Conservation (phyloP, 2,797 vertebrate species). For the Scleropages formosus region DNA sequence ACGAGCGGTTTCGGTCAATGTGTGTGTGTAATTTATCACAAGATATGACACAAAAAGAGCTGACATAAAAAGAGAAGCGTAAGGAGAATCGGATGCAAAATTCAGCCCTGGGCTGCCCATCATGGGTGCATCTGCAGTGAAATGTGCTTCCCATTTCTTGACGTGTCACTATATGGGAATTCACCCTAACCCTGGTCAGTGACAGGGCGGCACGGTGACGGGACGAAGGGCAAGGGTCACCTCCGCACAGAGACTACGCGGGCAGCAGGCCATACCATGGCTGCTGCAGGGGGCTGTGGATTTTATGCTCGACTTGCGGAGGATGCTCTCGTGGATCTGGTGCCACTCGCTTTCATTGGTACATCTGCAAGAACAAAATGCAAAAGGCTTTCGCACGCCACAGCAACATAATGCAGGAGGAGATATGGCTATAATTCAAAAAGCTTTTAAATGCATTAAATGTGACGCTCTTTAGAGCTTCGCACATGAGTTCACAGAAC, state of each 20-base stretch:
- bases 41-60: neutral
- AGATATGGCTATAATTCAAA: neutral
- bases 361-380: constrained; percentile 69
- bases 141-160: neutral
- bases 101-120: neutral
- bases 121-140: neutral
- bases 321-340: constrained; percentile 93
- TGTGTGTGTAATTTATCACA: constrained; percentile 9
- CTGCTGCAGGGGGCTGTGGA: constrained; percentile 89
- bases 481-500: neutral
- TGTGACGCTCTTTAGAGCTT: neutral
- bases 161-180: too few species aligned
- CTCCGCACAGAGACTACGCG: too few species aligned
- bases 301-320: constrained; percentile 92
- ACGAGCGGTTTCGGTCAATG: too few species aligned
- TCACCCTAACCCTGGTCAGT: neutral
- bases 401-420: neutral
- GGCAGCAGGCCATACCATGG: constrained; percentile 67
- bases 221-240: neutral
- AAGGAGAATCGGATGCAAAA: neutral
- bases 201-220: neutral
- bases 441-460: neutral
- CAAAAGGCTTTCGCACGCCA: neutral
- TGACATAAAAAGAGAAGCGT: neutral
- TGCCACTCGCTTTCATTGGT: constrained; percentile 94